Conservation (phyloP, 2,113 vertebrate species). For the Pseudonaja textilis region DNA sequence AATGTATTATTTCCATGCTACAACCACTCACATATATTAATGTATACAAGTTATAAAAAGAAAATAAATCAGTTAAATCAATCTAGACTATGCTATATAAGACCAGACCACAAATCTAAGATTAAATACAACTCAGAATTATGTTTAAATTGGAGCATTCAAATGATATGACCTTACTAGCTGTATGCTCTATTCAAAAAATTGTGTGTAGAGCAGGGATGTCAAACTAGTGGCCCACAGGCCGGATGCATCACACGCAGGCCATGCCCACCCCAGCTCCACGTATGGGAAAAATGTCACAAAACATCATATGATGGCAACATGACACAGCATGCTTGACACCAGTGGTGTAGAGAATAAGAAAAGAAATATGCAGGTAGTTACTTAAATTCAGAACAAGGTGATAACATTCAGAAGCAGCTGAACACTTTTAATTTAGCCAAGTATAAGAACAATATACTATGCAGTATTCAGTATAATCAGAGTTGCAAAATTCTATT, state of each 20-base stretch:
- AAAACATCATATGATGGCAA: too few species aligned
- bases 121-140: neutral
- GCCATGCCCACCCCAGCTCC: too few species aligned
- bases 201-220: neutral
- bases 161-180: neutral
- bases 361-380: neutral
- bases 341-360: neutral
- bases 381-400: neutral
- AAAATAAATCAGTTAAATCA: fast-evolving
- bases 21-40: fast-evolving
- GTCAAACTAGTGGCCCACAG: too few species aligned
- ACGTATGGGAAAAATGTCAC: too few species aligned
- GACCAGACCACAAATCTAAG: neutral
- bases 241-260: too few species aligned
- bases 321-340: too few species aligned
- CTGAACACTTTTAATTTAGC: neutral
- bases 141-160: neutral
- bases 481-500: neutral
- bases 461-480: neutral
- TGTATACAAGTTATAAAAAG: neutral
- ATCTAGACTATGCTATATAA: neutral
- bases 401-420: neutral
- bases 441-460: neutral
- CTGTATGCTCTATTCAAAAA: neutral
- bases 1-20: neutral